phyloP scores from a whole-genome alignment of 2,113 vertebrate genomes.

The Taurulus bubalis region DNA sequence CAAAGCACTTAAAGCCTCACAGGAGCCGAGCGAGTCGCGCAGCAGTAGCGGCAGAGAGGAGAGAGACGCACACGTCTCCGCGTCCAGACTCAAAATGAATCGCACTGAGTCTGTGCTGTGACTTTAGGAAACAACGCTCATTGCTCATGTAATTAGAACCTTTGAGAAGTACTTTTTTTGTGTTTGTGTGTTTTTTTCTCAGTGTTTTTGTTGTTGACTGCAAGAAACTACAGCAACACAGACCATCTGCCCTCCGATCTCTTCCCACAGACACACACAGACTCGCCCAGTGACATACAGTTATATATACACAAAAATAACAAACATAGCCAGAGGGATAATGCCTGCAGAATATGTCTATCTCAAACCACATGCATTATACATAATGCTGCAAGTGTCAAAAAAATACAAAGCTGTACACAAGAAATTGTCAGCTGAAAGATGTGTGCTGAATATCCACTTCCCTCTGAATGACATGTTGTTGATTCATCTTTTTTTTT shows the following conservation, averaged over 20 bases:
- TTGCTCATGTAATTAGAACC: slow-evolving; percentile 49
- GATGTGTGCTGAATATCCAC: not conserved
- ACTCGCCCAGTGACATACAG: slow-evolving; percentile 1
- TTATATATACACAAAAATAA: slow-evolving; percentile 30
- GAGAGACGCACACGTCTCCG: no score
- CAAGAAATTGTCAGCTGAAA: slow-evolving; percentile 20
- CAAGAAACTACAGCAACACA: slow-evolving; percentile 5
- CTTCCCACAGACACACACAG: not conserved
- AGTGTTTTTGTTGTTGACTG: slow-evolving; percentile 8
- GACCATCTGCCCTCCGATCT: not conserved
- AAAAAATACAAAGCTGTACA: slow-evolving; percentile 11
- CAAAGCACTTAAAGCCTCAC: no score
- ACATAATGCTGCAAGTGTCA: slow-evolving; percentile 33
- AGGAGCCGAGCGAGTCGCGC: no score
- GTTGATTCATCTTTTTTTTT: not conserved
- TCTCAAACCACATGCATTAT: slow-evolving; percentile 46
- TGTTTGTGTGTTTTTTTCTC: no score
- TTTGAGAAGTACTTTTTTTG: not conserved
- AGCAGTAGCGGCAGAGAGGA: no score
- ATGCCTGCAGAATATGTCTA: slow-evolving; percentile 31
- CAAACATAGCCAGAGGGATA: slow-evolving; percentile 18
- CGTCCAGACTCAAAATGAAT: no score
- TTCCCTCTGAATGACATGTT: not conserved
- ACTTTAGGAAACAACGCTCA: slow-evolving; percentile 14
- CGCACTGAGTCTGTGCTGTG: slow-evolving; percentile 14